Percentiles rank a stretch among this genome's conserved stretches.
Conservation (phyloP, 2,888 invertebrate species). For the Dryobota labecula region DNA sequence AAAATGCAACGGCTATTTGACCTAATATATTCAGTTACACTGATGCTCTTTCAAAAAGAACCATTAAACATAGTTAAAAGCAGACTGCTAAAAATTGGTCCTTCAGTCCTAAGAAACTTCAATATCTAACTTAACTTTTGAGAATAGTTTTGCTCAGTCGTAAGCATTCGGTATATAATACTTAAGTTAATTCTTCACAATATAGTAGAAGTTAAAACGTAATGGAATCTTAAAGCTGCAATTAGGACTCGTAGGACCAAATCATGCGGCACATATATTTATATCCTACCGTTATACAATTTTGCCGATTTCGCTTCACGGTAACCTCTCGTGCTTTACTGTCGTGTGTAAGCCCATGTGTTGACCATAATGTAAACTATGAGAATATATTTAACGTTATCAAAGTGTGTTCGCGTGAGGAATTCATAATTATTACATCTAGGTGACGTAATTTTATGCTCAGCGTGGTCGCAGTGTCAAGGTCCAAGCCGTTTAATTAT, state of each 20-base stretch:
- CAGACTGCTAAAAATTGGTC: neutral
- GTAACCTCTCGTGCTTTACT: neutral
- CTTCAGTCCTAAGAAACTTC: neutral
- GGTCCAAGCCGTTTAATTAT: conserved; percentile 57
- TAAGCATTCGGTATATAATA: neutral
- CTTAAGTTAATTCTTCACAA: neutral
- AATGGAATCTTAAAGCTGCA: neutral
- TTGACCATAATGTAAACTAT: conserved; percentile 25
- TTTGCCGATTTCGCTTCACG: neutral
- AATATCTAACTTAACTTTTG: neutral
- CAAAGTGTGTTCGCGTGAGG: conserved; percentile 50
- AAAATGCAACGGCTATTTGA: conserved; percentile 37
- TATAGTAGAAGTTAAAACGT: neutral
- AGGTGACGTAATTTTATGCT: conserved; percentile 59
- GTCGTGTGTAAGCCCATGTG: conserved; percentile 29
- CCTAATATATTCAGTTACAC: conserved; percentile 13
- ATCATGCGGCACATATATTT: neutral
- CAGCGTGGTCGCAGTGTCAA: conserved; percentile 70
- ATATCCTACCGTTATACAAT: neutral
- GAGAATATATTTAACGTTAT: conserved; percentile 49
- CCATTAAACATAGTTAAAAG: neutral
- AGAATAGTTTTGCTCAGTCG: neutral
- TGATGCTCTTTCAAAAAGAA: neutral
- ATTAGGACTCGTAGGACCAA: neutral
- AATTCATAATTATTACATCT: conserved; percentile 60